A percentile compares a stretch with the other conserved stretches of the same genome.
phyloP scores from a whole-genome alignment of 2,888 invertebrate genomes.

The Ypsolopha scabrella region DNA sequence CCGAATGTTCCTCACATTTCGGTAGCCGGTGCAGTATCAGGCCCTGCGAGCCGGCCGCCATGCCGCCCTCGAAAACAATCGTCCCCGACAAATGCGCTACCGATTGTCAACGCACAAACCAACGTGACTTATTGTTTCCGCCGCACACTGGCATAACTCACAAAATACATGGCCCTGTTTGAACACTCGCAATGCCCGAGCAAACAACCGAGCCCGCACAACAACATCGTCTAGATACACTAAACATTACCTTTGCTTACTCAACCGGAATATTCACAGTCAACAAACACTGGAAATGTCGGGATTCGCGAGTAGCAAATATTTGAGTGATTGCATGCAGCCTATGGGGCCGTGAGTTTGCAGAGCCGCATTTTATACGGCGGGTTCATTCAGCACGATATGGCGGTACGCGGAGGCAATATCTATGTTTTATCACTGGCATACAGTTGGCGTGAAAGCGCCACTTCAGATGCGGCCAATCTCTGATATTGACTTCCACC shows the following conservation, averaged over 20 bases:
- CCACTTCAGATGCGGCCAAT: conserved; percentile 10
- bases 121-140: not conserved
- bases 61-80: too few relatives aligned
- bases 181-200: conserved; percentile 12
- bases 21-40: too few relatives aligned
- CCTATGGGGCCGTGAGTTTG: not conserved
- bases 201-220: conserved; percentile 15
- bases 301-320: conserved; percentile 30
- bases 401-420: conserved; percentile 4
- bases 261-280: conserved; percentile 22
- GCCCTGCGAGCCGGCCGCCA: too few relatives aligned
- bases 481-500: conserved; percentile 11
- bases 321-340: conserved; percentile 38
- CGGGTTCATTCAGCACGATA: conserved; percentile 1
- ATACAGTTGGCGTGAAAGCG: conserved; percentile 7
- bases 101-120: too few relatives aligned
- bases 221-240: conserved; percentile 15
- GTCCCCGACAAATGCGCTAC: too few relatives aligned
- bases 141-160: not conserved
- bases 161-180: conserved; percentile 7
- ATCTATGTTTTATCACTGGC: conserved; percentile 11
- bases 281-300: conserved; percentile 19
- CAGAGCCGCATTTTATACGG: not conserved
- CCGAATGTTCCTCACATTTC: too few relatives aligned
- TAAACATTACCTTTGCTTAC: conserved; percentile 38